A percentile compares a stretch with the other conserved stretches of the same genome.
These are phyloP conservation scores for Apodemus speciosus DNA, from an alignment of 2,113 vertebrate species.

Conservation along the genomic window DNA sequence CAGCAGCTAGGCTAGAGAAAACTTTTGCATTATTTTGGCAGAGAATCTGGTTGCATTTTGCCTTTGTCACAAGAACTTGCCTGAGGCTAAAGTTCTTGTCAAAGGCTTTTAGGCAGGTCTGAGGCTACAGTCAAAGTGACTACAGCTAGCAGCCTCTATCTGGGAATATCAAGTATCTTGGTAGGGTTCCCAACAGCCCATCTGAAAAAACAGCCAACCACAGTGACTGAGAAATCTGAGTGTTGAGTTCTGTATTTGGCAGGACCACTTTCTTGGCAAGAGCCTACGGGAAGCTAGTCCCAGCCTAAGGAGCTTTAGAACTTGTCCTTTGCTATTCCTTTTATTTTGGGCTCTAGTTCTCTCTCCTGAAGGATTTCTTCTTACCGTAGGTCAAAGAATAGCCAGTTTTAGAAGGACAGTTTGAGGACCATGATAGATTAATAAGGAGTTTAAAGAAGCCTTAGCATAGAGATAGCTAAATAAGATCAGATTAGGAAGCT, in stretches of 20 bases:
- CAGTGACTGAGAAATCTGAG: constrained; percentile 8
- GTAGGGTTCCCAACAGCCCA: not conserved
- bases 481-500: not conserved
- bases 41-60: no score
- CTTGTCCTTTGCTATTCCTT: not conserved
- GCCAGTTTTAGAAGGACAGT: not conserved
- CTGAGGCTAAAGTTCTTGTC: no score
- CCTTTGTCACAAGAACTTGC: no score
- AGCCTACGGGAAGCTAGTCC: not conserved
- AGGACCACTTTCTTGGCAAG: constrained; percentile 47
- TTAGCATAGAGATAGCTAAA: not conserved
- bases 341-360: not conserved
- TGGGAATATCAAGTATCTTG: not conserved
- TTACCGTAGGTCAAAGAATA: not conserved
- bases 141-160: not conserved
- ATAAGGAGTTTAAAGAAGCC: not conserved
- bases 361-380: not conserved
- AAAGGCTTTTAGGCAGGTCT: no score
- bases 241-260: constrained; percentile 5
- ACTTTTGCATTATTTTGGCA: no score
- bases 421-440: not conserved
- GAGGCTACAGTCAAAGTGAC: not conserved
- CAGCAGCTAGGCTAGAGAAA: no score
- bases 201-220: constrained; percentile 29
- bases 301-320: not conserved